Conservation (phyloP, 2,113 vertebrate species). For the Eidolon helvum region DNA sequence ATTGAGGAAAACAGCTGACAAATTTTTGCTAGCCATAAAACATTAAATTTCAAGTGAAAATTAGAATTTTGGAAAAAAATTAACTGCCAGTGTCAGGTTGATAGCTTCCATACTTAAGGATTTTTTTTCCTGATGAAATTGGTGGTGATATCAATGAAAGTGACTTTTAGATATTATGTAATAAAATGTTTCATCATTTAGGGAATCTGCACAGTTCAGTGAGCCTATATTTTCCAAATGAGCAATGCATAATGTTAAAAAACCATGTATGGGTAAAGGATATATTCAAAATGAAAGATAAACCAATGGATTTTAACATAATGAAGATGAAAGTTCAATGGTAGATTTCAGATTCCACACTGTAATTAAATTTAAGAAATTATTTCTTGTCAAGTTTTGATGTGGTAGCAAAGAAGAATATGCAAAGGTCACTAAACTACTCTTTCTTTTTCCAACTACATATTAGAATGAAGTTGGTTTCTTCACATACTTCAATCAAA, state of each 20-base stretch:
- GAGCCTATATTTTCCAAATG: background rate
- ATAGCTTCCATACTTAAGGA: background rate
- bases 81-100: background rate
- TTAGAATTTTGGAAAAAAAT: background rate
- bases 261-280: background rate
- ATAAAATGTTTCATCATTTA: background rate
- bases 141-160: background rate
- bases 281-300: background rate
- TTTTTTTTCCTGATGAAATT: background rate
- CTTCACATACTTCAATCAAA: background rate
- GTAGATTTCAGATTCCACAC: background rate
- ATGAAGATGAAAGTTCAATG: background rate
- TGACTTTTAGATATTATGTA: background rate
- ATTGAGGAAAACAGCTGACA: background rate
- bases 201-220: background rate
- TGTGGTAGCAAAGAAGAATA: background rate
- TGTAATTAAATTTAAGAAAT: background rate
- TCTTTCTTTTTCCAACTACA: background rate
- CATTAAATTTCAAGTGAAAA: background rate
- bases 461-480: background rate
- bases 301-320: background rate
- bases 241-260: background rate
- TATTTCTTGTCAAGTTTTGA: background rate
- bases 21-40: background rate
- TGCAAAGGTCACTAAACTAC: background rate